Conservation (phyloP, 37 sponge, comb jelly and placozoan species). For the Hexactinellida sp. region DNA sequence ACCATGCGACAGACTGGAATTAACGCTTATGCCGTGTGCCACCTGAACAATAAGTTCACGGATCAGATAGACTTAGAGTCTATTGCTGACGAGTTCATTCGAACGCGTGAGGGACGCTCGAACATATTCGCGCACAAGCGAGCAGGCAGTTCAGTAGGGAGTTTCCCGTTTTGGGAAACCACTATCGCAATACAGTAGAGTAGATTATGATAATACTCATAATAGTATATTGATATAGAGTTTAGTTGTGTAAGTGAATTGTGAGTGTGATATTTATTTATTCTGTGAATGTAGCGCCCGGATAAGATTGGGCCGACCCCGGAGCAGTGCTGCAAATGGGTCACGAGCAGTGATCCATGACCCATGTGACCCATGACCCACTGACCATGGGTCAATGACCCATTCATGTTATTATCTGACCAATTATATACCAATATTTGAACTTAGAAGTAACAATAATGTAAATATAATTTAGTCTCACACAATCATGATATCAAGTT, state of each 20-base stretch:
- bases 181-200: neutral
- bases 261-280: neutral
- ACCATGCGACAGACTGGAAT: neutral
- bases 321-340: no score
- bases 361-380: no score
- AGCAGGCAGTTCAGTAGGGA: neutral
- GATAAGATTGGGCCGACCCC: neutral
- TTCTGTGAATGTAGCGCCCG: neutral
- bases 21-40: neutral
- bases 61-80: neutral
- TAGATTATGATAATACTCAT: neutral
- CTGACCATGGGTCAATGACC: no score
- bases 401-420: no score
- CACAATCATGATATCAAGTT: no score
- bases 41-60: neutral
- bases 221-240: neutral
- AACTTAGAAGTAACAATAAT: no score
- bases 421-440: no score
- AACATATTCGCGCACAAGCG: neutral
- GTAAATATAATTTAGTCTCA: no score
- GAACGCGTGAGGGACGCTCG: neutral
- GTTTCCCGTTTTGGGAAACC: neutral
- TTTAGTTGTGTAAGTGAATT: neutral
- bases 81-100: neutral
- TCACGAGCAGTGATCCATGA: no score